Conservation (phyloP, 2,888 invertebrate genomes). For the Hydropsyche betteni region DNA sequence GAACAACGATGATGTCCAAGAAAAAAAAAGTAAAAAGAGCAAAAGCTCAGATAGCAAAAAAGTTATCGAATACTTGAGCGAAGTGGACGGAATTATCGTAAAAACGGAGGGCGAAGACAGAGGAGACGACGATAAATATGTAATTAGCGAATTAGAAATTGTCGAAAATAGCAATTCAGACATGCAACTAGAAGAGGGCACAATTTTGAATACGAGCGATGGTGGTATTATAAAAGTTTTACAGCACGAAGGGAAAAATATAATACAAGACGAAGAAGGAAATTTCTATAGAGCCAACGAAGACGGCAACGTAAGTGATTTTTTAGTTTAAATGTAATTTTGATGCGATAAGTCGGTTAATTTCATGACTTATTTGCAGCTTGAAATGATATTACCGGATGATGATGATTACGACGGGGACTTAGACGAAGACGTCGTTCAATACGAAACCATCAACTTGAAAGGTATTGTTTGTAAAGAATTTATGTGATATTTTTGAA, state of each 20-base stretch:
- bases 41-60: not conserved
- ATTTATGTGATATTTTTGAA: too few species aligned
- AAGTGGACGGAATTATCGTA: slow-evolving; percentile 55
- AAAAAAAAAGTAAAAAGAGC: not conserved
- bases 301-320: slow-evolving; percentile 20
- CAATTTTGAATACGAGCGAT: slow-evolving; percentile 58
- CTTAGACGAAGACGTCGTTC: not conserved
- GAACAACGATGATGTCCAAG: not conserved
- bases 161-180: slow-evolving; percentile 55
- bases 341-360: not conserved
- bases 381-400: slow-evolving; percentile 38
- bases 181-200: slow-evolving; percentile 55
- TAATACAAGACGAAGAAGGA: slow-evolving; percentile 59
- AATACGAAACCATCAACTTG: slow-evolving; percentile 28
- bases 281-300: slow-evolving; percentile 39
- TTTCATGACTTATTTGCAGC: slow-evolving; percentile 8
- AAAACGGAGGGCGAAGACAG: slow-evolving; percentile 45
- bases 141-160: slow-evolving; percentile 57
- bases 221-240: slow-evolving; percentile 59
- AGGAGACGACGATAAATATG: slow-evolving; percentile 53
- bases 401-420: slow-evolving; percentile 5
- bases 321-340: not conserved
- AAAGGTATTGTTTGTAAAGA: slow-evolving; percentile 5
- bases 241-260: slow-evolving; percentile 59
- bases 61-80: slow-evolving; percentile 25